Evolutionary conservation across 2,113 vertebrate genomes (phyloP).

Genomic region (Alectura lathami): DNA sequence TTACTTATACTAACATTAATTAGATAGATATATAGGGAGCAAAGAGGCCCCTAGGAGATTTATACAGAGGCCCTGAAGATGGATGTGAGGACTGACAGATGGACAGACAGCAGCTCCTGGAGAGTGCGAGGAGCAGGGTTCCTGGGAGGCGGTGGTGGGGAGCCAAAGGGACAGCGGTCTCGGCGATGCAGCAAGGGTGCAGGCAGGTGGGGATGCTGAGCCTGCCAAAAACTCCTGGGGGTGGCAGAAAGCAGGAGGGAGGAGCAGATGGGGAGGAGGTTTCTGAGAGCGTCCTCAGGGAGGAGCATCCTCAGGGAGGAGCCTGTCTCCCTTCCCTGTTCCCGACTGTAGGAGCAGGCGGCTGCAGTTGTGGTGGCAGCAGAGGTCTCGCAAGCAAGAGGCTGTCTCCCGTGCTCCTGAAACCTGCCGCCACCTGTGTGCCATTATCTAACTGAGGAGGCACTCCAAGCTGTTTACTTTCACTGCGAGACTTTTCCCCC

Average conservation of each 20-base stretch:
- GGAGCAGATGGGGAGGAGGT: not conserved
- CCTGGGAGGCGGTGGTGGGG: not conserved
- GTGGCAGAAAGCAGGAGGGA: not conserved
- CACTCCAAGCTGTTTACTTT: not conserved
- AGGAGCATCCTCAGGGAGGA: not conserved
- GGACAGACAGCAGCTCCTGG: not conserved
- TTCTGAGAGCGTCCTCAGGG: not conserved
- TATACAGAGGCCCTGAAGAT: conserved; percentile 34
- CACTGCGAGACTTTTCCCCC: not conserved
- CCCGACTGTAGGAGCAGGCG: not conserved
- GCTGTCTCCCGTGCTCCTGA: not conserved
- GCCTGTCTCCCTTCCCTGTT: conserved; percentile 23
- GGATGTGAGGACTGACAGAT: conserved; percentile 28
- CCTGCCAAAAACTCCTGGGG: not conserved
- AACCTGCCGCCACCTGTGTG: not conserved
- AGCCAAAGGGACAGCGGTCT: not conserved
- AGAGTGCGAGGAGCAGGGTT: not conserved
- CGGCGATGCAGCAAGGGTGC: not conserved
- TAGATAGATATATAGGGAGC: conserved; percentile 80
- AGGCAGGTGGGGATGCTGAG: not conserved
- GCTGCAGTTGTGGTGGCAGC: not conserved
- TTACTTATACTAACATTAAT: conserved; percentile 83
- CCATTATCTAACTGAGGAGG: not conserved
- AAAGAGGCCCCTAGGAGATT: conserved; percentile 62
- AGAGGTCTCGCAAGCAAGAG: not conserved